phyloP scores from a whole-genome alignment of 1,140 invertebrate genomes.

The Trichoplusia ni region DNA sequence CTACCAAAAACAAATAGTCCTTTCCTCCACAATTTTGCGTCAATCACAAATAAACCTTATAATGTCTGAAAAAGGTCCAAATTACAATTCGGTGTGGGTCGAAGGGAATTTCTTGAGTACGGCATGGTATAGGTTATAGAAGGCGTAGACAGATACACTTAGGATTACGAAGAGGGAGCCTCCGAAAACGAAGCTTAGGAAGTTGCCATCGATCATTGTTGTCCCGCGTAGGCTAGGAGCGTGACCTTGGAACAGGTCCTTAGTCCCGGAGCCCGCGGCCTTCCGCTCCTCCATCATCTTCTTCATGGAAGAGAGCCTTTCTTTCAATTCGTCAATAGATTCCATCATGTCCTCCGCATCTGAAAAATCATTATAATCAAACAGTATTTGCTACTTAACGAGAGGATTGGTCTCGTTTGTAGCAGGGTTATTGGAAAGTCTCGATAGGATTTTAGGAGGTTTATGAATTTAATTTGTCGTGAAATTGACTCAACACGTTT shows the following conservation, averaged over 20 bases:
- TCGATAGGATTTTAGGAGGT: too few species aligned
- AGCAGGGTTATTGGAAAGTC: too few species aligned
- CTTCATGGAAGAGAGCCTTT: constrained; percentile 89
- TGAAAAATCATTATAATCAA: constrained; percentile 36
- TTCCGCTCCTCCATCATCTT: constrained; percentile 88
- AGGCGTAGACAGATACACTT: constrained; percentile 90
- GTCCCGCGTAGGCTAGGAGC: constrained; percentile 80
- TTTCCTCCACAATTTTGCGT: background rate
- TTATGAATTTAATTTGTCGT: too few species aligned
- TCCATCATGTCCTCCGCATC: constrained; percentile 84
- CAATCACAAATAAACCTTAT: constrained; percentile 21
- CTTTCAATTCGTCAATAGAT: constrained; percentile 89
- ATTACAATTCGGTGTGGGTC: constrained; percentile 88
- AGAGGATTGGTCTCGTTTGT: too few species aligned
- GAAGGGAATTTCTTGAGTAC: constrained; percentile 91
- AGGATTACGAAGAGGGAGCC: constrained; percentile 89
- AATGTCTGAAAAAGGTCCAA: background rate
- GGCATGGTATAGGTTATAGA: constrained; percentile 91
- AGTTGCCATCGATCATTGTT: constrained; percentile 89
- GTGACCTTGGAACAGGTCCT: constrained; percentile 76
- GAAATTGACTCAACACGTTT: too few species aligned
- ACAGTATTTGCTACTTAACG: too few species aligned
- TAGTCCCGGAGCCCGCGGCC: constrained; percentile 71
- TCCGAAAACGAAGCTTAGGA: constrained; percentile 90
- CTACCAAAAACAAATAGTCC: constrained; percentile 15